A percentile compares a stretch with the other conserved stretches of the same genome.
Evolutionary conservation across 2,113 vertebrate species (phyloP).

Genomic region (Taxidea taxus): DNA sequence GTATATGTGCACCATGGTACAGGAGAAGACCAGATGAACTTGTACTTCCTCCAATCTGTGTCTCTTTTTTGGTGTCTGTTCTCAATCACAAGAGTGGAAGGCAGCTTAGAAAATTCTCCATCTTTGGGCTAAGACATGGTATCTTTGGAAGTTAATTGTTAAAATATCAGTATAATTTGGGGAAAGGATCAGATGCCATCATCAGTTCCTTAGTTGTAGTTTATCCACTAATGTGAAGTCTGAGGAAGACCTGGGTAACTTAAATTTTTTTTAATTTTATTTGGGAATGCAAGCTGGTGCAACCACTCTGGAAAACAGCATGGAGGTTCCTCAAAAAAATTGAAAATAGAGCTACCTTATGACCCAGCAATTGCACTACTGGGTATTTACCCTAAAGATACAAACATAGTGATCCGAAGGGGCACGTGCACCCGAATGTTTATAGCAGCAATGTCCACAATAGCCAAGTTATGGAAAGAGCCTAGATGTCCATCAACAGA

Average conservation of each 20-base stretch:
- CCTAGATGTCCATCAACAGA: too few species aligned
- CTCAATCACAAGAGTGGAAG: background rate
- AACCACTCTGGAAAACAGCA: too few species aligned
- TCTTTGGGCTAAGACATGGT: background rate
- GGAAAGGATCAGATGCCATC: background rate
- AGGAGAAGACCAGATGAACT: background rate
- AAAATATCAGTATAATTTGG: background rate
- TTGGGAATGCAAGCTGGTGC: too few species aligned
- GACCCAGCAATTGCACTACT: too few species aligned
- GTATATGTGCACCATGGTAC: background rate
- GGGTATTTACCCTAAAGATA: too few species aligned
- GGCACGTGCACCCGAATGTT: too few species aligned
- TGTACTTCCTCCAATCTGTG: background rate
- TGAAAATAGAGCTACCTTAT: too few species aligned
- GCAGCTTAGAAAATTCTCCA: background rate
- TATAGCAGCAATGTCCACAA: too few species aligned
- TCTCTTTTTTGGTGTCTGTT: background rate
- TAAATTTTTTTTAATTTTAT: too few species aligned
- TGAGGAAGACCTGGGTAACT: background rate
- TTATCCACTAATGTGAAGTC: background rate
- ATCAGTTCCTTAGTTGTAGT: background rate
- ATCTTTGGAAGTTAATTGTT: background rate
- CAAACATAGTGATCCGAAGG: too few species aligned
- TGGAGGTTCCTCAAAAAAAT: too few species aligned
- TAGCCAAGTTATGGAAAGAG: too few species aligned